These are phyloP conservation scores for Dolichopus griseipennis DNA, from an alignment of 2,888 invertebrate species.

Conservation along the genomic window DNA sequence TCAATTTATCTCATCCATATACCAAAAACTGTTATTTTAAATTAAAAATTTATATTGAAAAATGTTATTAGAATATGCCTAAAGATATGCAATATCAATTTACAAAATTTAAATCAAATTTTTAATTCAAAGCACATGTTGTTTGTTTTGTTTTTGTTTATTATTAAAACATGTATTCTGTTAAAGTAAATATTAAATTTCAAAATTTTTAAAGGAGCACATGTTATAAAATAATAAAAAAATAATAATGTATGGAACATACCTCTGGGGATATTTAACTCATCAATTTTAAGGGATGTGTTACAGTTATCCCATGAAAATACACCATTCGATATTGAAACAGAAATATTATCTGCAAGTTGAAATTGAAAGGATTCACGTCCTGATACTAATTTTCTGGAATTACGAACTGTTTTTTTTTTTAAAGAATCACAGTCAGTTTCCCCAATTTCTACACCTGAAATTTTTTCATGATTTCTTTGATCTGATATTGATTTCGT, in stretches of 20 bases:
- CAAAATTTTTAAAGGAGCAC: no score
- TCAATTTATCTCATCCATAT: no score
- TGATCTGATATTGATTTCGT: background rate
- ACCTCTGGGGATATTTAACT: slow-evolving; percentile 44
- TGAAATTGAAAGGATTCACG: slow-evolving; percentile 27
- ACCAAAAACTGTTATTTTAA: background rate
- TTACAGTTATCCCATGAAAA: slow-evolving; percentile 34
- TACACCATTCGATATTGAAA: slow-evolving; percentile 35
- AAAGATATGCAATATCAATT: no score
- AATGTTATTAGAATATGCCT: no score
- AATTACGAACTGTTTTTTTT: slow-evolving; percentile 14
- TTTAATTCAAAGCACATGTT: no score
- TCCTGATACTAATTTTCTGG: slow-evolving; percentile 16
- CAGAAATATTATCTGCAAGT: slow-evolving; percentile 39
- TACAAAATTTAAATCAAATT: no score
- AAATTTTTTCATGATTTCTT: background rate
- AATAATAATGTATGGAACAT: slow-evolving; percentile 12
- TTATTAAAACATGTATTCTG: no score
- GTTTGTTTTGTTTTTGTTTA: no score
- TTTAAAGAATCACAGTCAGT: background rate
- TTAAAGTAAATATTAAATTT: no score
- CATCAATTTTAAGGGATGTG: slow-evolving; percentile 29
- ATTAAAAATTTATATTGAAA: no score
- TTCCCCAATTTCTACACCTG: background rate
- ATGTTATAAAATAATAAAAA: no score